Conservation (phyloP, 1,140 invertebrate species). For the Aporrectodea caliginosa region DNA sequence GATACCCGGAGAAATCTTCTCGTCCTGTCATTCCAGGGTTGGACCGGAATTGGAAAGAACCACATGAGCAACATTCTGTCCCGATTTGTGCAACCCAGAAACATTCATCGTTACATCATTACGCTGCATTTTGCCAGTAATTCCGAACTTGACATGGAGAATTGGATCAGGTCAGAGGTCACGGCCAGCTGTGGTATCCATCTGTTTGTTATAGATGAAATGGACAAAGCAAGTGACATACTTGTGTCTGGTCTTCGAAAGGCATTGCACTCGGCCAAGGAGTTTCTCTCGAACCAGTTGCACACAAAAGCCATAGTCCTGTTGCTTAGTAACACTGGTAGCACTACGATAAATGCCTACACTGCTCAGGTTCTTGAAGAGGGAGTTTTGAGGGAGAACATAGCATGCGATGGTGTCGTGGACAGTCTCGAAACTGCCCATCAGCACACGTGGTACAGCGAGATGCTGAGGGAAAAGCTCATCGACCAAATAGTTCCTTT, state of each 20-base stretch:
- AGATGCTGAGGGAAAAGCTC: neutral
- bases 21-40: neutral
- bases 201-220: neutral
- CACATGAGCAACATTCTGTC: neutral
- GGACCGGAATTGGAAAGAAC: neutral
- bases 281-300: neutral
- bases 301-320: neutral
- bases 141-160: neutral
- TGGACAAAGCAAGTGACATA: neutral
- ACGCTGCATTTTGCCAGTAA: neutral
- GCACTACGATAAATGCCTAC: neutral
- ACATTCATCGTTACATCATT: neutral
- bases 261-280: neutral
- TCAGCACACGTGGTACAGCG: neutral
- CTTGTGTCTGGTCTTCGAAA: neutral
- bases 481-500: neutral
- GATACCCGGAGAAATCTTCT: neutral
- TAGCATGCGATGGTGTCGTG: neutral
- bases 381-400: neutral
- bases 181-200: neutral
- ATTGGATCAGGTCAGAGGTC: neutral
- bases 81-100: neutral
- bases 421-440: neutral
- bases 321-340: neutral
- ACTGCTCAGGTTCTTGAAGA: neutral